Evolutionary conservation across 2,113 vertebrate genomes (phyloP), one percentile per base, ranked within the genome.

Genomic region (Rhizomys pruinosus): DNA sequence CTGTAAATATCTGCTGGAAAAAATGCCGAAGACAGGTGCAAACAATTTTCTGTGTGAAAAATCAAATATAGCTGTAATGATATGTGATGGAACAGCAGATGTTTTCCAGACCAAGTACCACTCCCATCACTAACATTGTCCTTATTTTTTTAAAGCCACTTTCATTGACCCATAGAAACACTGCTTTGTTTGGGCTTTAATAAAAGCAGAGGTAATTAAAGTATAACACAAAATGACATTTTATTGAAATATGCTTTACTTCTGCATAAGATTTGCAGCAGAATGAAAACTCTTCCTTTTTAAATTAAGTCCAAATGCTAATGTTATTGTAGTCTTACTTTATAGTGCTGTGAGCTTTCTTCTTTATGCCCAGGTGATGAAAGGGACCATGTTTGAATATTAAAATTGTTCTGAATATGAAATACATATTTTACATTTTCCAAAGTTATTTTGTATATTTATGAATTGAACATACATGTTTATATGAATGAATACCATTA

Each of bases 301-400:
- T 98, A 97, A 97, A 97, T 97, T 98, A 96, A 71, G 91, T 94
- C 91, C 92, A 97, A 97, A 97, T 97, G 94, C 84, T 96, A 96
- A 97, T 97, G 95, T 68, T 91, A 97, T 97, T 98, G 97, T 90
- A 92, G 86, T 97, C 93, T 97, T 90, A 1, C 87, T 76, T 34
- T 92, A 92, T 97, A 95, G 95, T 92, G 87, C 84, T 97, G 63
- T 95, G 84, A 82, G 69, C 79, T 96, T 92, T 92, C 77, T 95
- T 97, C 92, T 97, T 98, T 97, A 97, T 97, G 95, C 96, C 57
- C 37, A 94, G 88, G 77, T 97, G 96, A 97, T 92, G 61, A 85
- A 97, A 89, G 94, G 79, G 92, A 84, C 92, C 0, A 0, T 96
- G 63, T 97, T 84, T 89, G 89, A 68, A 82, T 59, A 93, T 57